Conservation (phyloP, 2,797 vertebrate genomes). For the Peromyscus aztecus region DNA sequence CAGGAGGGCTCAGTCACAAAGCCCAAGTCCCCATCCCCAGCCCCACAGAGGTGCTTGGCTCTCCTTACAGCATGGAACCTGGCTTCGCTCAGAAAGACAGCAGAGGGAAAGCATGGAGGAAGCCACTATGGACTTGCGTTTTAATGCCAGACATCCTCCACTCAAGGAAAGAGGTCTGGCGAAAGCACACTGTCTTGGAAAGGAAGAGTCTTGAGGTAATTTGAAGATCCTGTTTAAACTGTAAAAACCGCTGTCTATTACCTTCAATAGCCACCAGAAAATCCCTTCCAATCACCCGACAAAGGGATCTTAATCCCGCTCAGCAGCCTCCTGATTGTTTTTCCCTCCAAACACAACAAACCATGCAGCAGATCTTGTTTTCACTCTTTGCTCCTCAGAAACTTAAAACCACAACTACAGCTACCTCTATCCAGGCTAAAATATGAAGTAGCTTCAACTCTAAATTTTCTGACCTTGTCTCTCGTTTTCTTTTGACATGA, state of each 20-base stretch:
- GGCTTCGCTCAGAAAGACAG: neutral
- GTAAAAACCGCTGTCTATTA: neutral
- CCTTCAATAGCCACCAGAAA: neutral
- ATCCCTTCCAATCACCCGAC: neutral
- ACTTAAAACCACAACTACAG: conserved; percentile 49
- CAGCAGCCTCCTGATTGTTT: neutral
- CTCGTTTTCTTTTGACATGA: neutral
- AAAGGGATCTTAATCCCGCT: neutral
- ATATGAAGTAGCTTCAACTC: conserved; percentile 1
- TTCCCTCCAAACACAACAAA: neutral
- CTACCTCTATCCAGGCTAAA: neutral
- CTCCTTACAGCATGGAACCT: neutral
- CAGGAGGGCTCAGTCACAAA: neutral
- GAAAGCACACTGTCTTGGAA: neutral
- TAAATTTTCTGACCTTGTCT: conserved; percentile 39
- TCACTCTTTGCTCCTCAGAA: conserved; percentile 34
- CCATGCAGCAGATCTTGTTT: neutral
- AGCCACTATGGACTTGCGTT: neutral
- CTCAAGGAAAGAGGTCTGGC: neutral
- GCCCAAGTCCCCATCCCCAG: neutral
- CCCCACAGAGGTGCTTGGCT: neutral
- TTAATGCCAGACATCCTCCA: neutral
- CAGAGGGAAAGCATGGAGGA: neutral
- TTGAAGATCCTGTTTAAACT: neutral
- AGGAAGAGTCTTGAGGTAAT: neutral